These are phyloP conservation scores for Sparus aurata DNA, from an alignment of 2,797 vertebrate genomes.

Conservation along the genomic window DNA sequence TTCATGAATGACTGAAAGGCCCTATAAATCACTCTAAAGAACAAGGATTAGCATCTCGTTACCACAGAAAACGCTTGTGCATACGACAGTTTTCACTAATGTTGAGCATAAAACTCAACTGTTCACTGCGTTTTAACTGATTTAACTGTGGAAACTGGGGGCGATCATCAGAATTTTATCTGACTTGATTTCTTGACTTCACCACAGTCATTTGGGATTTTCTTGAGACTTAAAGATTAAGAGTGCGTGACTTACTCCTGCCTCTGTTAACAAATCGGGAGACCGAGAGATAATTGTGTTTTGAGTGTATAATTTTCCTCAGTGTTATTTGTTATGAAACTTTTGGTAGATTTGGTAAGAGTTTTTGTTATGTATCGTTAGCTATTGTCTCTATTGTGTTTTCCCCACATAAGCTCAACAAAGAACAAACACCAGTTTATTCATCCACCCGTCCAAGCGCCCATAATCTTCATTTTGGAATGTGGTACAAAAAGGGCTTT, in stretches of 20 bases:
- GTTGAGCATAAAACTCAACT: too few species aligned
- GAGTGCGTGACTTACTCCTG: too few species aligned
- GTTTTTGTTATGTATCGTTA: neutral
- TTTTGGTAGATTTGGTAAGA: neutral
- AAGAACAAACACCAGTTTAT: conserved; percentile 9
- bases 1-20: too few species aligned
- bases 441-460: neutral
- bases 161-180: too few species aligned
- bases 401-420: neutral
- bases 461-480: conserved; percentile 36
- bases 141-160: too few species aligned
- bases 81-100: conserved; percentile 9
- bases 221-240: too few species aligned
- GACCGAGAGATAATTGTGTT: neutral
- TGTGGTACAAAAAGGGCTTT: conserved; percentile 28
- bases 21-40: too few species aligned
- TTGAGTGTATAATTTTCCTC: neutral
- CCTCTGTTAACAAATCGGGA: neutral
- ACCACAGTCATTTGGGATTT: too few species aligned
- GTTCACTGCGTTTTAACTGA: too few species aligned
- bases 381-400: too few species aligned
- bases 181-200: too few species aligned
- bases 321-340: neutral
- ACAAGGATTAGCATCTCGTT: neutral
- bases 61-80: neutral